These are phyloP conservation scores for Drosophila antonietae DNA, from an alignment of 2,888 invertebrate genomes.

Conservation along the genomic window DNA sequence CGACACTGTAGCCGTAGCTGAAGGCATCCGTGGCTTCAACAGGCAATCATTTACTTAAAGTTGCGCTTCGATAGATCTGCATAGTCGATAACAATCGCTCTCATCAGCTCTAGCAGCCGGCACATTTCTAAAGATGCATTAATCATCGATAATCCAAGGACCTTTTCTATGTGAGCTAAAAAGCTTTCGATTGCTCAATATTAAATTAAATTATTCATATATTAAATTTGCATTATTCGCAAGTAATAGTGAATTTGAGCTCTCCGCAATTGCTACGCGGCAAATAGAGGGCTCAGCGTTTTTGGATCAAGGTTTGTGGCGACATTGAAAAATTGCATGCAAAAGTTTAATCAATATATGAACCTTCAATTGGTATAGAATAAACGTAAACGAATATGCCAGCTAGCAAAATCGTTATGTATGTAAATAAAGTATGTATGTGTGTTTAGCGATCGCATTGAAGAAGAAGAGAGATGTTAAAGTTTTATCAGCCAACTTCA, in stretches of 20 bases:
- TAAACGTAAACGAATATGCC: constrained; percentile 22
- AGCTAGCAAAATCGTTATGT: constrained; percentile 1
- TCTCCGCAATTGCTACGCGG: constrained; percentile 37
- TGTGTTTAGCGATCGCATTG: constrained; percentile 20
- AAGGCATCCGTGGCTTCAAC: constrained; percentile 6
- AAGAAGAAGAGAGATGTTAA: constrained; percentile 10
- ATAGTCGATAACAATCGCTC: constrained; percentile 18
- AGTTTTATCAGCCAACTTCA: constrained; percentile 26
- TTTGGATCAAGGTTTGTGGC: constrained; percentile 67
- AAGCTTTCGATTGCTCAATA: constrained; percentile 37
- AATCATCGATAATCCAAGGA: constrained; percentile 28
- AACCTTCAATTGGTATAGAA: constrained; percentile 42
- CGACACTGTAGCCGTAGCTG: constrained; percentile 28
- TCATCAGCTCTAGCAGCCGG: constrained; percentile 17
- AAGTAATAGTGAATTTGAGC: constrained; percentile 15
- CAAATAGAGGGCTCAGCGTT: constrained; percentile 27
- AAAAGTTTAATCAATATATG: constrained; percentile 70
- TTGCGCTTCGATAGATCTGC: constrained; percentile 7
- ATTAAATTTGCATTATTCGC: constrained; percentile 61
- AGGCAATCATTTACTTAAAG: constrained; percentile 25
- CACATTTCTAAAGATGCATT: constrained; percentile 7
- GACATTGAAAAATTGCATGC: constrained; percentile 74
- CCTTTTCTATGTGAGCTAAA: constrained; percentile 8
- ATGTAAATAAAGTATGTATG: not conserved
- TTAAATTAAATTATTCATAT: constrained; percentile 40